Evolutionary conservation across 1,140 invertebrate genomes (phyloP).

Genomic region (Pseudachorutes palmiensis): DNA sequence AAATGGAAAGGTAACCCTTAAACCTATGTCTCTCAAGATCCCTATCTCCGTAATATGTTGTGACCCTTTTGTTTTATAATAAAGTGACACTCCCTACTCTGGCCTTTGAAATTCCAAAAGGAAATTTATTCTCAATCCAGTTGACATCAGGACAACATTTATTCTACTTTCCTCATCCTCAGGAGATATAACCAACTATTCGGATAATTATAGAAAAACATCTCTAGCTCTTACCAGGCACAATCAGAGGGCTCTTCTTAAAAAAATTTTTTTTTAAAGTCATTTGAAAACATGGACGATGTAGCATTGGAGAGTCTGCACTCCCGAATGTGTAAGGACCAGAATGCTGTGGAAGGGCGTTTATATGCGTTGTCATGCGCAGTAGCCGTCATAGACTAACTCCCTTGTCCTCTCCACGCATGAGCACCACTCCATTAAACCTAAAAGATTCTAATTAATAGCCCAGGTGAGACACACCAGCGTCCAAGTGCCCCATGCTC

Average conservation of each 20-base stretch:
- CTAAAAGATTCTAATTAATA: conserved; percentile 1
- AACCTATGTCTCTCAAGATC: conserved; percentile 9
- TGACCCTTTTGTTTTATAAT: conserved; percentile 9
- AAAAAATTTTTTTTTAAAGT: too few relatives aligned
- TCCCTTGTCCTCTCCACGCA: conserved; percentile 1
- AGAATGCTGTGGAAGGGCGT: too few relatives aligned
- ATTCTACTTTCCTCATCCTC: too few relatives aligned
- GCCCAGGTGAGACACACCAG: neutral
- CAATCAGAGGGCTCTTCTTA: too few relatives aligned
- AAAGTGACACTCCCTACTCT: conserved; percentile 5
- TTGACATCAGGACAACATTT: conserved; percentile 5
- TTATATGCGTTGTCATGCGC: too few relatives aligned
- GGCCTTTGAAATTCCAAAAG: neutral
- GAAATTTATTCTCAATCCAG: neutral
- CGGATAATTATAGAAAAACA: too few relatives aligned
- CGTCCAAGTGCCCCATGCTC: neutral
- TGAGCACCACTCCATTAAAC: neutral
- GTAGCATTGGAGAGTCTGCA: too few relatives aligned
- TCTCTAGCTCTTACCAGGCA: too few relatives aligned
- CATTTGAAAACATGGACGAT: too few relatives aligned
- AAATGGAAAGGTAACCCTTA: conserved; percentile 11
- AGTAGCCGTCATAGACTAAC: neutral
- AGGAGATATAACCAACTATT: too few relatives aligned
- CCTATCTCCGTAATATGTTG: neutral
- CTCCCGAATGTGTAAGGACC: too few relatives aligned